These are phyloP conservation scores for Mizuhopecten yessoensis DNA, from an alignment of 1,140 invertebrate species.

Conservation along the genomic window DNA sequence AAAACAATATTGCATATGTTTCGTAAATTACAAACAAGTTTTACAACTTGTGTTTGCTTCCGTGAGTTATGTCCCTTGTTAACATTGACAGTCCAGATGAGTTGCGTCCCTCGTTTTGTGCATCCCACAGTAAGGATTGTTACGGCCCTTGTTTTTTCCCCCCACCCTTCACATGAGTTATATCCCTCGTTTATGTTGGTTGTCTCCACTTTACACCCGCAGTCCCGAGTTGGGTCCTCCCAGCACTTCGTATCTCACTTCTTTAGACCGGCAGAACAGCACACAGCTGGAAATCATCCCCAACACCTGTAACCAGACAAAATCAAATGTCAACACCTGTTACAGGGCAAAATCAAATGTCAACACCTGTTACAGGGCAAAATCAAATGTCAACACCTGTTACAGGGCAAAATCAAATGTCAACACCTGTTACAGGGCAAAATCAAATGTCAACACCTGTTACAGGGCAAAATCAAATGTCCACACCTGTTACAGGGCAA, in stretches of 20 bases:
- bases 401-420: too few relatives aligned
- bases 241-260: slow-evolving; percentile 76
- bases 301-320: slow-evolving; percentile 76
- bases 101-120: neutral
- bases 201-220: slow-evolving; percentile 64
- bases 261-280: slow-evolving; percentile 77
- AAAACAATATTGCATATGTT: neutral
- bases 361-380: too few relatives aligned
- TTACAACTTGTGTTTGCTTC: neutral
- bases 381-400: too few relatives aligned
- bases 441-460: too few relatives aligned
- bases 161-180: neutral
- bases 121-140: neutral
- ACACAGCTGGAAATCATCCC: slow-evolving; percentile 80
- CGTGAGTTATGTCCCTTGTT: neutral
- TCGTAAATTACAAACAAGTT: neutral
- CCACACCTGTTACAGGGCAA: too few relatives aligned
- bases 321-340: neutral
- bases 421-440: too few relatives aligned
- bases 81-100: neutral
- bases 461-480: too few relatives aligned
- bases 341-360: neutral
- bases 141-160: neutral
- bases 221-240: slow-evolving; percentile 72
- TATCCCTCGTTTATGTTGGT: neutral